Evolutionary conservation across 2,113 vertebrate species (phyloP).

Genomic region (Chinchilla lanigera): DNA sequence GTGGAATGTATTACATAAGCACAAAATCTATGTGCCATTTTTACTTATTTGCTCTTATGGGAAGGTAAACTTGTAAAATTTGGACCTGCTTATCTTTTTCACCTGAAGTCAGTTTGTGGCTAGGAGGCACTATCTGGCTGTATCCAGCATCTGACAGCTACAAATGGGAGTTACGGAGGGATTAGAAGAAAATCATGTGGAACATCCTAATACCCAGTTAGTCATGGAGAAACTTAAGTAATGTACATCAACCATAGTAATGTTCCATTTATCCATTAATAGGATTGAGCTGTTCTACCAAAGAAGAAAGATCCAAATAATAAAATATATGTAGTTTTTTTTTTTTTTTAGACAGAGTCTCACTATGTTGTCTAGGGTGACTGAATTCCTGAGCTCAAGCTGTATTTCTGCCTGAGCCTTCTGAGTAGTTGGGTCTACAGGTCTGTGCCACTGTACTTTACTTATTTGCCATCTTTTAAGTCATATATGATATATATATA

Average conservation of each 20-base stretch:
- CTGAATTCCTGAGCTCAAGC: background rate
- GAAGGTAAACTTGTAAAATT: conserved; percentile 54
- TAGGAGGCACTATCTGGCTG: background rate
- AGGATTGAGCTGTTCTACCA: background rate
- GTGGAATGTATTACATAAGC: conserved; percentile 59
- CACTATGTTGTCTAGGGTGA: background rate
- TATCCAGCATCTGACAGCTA: background rate
- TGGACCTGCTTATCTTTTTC: background rate
- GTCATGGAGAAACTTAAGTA: background rate
- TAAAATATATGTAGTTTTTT: background rate
- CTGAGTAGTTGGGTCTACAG: background rate
- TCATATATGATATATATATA: background rate
- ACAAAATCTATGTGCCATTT: background rate
- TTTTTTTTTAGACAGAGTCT: background rate
- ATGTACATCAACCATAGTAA: background rate
- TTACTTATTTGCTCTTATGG: conserved; percentile 49
- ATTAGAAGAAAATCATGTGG: background rate
- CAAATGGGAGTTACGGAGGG: background rate
- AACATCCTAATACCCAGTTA: background rate
- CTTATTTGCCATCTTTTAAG: background rate
- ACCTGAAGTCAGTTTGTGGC: background rate
- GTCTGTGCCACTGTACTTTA: background rate
- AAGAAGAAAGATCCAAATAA: background rate
- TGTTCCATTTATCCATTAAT: background rate
- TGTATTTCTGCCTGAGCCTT: background rate